These are phyloP conservation scores for Apocrypta bakeri DNA, from an alignment of 1,140 invertebrate species.

Conservation along the genomic window DNA sequence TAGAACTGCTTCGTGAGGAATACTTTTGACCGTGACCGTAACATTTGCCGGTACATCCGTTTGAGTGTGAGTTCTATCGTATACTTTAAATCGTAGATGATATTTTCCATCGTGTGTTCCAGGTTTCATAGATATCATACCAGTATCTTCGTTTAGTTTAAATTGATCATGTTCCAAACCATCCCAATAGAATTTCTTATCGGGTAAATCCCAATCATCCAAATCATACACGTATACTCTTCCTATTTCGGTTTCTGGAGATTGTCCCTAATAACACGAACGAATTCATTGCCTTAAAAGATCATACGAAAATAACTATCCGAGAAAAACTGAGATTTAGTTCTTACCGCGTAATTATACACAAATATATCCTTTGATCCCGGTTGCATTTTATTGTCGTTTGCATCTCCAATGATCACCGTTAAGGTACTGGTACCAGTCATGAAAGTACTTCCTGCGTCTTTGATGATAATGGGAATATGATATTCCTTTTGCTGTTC, in stretches of 20 bases:
- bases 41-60: conserved; percentile 94
- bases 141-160: conserved; percentile 91
- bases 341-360: conserved; percentile 90
- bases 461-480: conserved; percentile 95
- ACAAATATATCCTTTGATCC: conserved; percentile 97
- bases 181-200: conserved; percentile 98
- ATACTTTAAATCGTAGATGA: conserved; percentile 92
- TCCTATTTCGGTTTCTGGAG: conserved; percentile 94
- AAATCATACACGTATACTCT: conserved; percentile 96
- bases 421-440: conserved; percentile 95
- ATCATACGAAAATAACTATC: too few species aligned
- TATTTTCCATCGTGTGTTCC: conserved; percentile 91
- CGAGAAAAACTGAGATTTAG: not conserved
- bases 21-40: conserved; percentile 93
- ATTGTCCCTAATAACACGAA: conserved; percentile 81
- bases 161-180: conserved; percentile 87
- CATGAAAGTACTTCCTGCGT: conserved; percentile 91
- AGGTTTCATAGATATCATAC: conserved; percentile 96
- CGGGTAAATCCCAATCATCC: conserved; percentile 97
- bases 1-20: conserved; percentile 94
- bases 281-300: too few species aligned
- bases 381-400: conserved; percentile 98
- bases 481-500: conserved; percentile 96
- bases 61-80: conserved; percentile 94
- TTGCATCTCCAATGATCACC: conserved; percentile 96